Conservation (phyloP, 2,888 invertebrate genomes). For the Chrysopilus asiliformis region DNA sequence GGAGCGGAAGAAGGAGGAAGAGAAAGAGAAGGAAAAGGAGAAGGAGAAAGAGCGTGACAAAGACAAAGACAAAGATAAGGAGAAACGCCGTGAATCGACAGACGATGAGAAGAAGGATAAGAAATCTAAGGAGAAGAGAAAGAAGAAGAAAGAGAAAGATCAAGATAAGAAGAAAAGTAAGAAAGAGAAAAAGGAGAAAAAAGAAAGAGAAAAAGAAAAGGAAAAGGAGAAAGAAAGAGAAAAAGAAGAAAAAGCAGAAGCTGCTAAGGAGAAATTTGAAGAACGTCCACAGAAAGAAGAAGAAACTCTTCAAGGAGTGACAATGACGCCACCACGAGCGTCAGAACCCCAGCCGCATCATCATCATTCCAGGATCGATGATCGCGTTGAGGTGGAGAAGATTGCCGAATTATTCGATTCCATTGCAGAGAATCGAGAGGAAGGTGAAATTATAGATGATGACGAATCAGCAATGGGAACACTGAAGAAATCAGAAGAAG, state of each 20-base stretch:
- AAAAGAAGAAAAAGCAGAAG: constrained; percentile 19
- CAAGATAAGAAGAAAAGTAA: constrained; percentile 38
- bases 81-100: constrained; percentile 14
- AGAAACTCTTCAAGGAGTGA: background rate
- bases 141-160: constrained; percentile 45
- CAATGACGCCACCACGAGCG: background rate
- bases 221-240: constrained; percentile 14
- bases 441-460: constrained; percentile 13
- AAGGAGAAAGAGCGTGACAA: constrained; percentile 25
- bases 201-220: constrained; percentile 15
- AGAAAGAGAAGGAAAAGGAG: constrained; percentile 22
- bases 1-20: constrained; percentile 32
- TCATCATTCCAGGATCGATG: too few relatives aligned
- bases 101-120: constrained; percentile 29
- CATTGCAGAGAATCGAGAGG: constrained; percentile 10
- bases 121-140: constrained; percentile 33
- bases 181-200: constrained; percentile 34
- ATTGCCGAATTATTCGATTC: constrained; percentile 3
- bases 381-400: too few relatives aligned
- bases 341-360: too few relatives aligned
- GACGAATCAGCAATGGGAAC: background rate
- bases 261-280: constrained; percentile 2
- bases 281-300: background rate
- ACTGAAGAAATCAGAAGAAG: constrained; percentile 12
- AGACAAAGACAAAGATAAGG: constrained; percentile 28